These are phyloP conservation scores for Gouania willdenowi DNA, from an alignment of 2,797 vertebrate species.

Conservation along the genomic window DNA sequence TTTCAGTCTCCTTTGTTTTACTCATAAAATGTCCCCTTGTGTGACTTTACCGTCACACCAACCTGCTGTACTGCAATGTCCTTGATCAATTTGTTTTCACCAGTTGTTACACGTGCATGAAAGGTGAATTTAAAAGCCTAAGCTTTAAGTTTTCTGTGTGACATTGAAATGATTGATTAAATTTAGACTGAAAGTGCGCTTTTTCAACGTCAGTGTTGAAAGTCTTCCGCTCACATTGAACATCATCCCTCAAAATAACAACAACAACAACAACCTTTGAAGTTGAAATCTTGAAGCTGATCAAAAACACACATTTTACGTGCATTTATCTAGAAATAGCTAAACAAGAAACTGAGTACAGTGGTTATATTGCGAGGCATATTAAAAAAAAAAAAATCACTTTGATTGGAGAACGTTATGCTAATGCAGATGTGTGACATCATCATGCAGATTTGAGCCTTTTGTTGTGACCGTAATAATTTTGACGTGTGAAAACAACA, in stretches of 20 bases:
- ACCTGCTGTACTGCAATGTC: too few species aligned
- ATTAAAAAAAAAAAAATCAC: slow-evolving; percentile 1
- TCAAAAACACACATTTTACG: background rate
- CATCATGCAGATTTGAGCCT: background rate
- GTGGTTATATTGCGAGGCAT: background rate
- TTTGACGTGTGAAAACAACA: background rate
- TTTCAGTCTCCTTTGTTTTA: background rate
- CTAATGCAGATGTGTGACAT: slow-evolving; percentile 4
- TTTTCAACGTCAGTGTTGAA: too few species aligned
- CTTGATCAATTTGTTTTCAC: too few species aligned
- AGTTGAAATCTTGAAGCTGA: background rate
- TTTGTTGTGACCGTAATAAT: background rate
- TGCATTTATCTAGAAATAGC: background rate
- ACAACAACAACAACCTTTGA: too few species aligned
- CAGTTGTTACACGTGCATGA: too few species aligned
- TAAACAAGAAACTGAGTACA: background rate
- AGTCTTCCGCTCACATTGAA: background rate
- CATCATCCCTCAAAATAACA: too few species aligned
- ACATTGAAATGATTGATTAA: too few species aligned
- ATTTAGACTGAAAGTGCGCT: too few species aligned
- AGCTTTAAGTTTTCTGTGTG: too few species aligned
- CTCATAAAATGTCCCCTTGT: background rate
- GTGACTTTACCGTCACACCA: background rate
- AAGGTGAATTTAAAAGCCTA: too few species aligned
- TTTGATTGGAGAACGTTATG: slow-evolving; percentile 1